Percentiles rank a stretch among this genome's conserved stretches.
Evolutionary conservation across 1,140 invertebrate species (phyloP).

Genomic region (Leguminivora glycinivorella): DNA sequence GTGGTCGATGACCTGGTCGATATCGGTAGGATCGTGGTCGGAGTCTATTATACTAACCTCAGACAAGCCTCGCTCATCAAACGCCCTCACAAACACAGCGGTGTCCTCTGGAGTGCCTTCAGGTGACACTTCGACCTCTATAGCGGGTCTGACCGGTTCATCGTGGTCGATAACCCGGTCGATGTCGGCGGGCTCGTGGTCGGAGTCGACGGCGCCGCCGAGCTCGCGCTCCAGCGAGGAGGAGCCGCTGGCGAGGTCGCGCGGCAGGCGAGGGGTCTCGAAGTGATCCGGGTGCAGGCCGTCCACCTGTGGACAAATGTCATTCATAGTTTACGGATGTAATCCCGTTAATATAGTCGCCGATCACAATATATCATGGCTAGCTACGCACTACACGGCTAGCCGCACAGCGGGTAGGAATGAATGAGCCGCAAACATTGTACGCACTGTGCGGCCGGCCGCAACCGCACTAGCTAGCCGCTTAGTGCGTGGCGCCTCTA

Average conservation of each 20-base stretch:
- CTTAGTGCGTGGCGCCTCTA: no score
- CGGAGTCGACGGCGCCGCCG: constrained; percentile 34
- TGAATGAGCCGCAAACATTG: no score
- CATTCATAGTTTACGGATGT: background rate
- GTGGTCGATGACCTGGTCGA: background rate
- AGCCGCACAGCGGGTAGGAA: no score
- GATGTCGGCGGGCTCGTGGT: background rate
- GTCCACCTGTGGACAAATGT: constrained; percentile 46
- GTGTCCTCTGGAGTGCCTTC: constrained; percentile 53
- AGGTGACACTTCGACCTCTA: background rate
- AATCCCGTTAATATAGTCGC: no score
- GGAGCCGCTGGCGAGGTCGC: constrained; percentile 56
- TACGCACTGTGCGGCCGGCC: no score
- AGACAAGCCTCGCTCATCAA: constrained; percentile 52
- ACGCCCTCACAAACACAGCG: constrained; percentile 55
- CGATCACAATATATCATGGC: no score
- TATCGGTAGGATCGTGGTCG: constrained; percentile 5
- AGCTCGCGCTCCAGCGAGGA: constrained; percentile 65
- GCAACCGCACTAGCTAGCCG: no score
- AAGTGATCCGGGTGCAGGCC: constrained; percentile 57
- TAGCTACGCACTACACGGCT: no score
- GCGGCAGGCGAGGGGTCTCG: constrained; percentile 38
- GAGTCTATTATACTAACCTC: constrained; percentile 47
- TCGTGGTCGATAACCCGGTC: constrained; percentile 18
- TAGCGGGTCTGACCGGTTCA: constrained; percentile 22